Base-by-base conservation (phyloP, 2,888 invertebrate species). In the Pristionchus japonicus region DNA sequence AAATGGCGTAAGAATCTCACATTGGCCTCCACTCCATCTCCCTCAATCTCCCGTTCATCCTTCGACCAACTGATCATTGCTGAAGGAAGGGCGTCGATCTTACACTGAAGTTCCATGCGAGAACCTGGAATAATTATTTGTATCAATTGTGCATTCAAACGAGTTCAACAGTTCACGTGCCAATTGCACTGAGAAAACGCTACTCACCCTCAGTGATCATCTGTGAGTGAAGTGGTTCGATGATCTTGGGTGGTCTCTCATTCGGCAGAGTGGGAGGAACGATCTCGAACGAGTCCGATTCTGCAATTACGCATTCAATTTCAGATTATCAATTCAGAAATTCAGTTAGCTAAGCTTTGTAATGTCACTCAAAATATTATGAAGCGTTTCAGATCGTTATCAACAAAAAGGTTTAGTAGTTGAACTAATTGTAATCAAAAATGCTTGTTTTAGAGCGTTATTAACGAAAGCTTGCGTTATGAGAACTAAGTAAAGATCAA, bases 1-100 rank as follows among this genome's bases (percentile, higher is more conserved):
- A 83, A 7, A 49, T 52, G 15, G 27, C 15, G n/a, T 1, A 23
- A 1, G 23, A 2, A 1, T 74, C 77, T 31, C n/a, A 86, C 86
- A 70, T 86, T 86, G 47, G 86, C 57, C 23, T 70, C 57, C 1
- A 86, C 49, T 67, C 57, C 86, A 13, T 86, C 57, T 86, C 86
- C 86, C 23, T 86, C 70, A 20, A 86, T 47, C 49, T 92, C 89
- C 27, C 90, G 83, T 67, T 92, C 92, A 77, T 92, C 92, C 88
- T 92, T 92, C 27, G 91, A 91, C 92, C 92, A 92, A 27, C 89
- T 91, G 52, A 92, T 89, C 27, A 90, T 90, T 27, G 92, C 92
- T 0, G 91, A 91, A 40, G 92, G 92, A 67, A 86, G 89, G 2
- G 92, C 92, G 34, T 90, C 90, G 86, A 92, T 92, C 61, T 89